Percentiles rank a stretch among this genome's conserved stretches.
Evolutionary conservation across 2,888 invertebrate species (phyloP).

Genomic region (Oasisia sp.): DNA sequence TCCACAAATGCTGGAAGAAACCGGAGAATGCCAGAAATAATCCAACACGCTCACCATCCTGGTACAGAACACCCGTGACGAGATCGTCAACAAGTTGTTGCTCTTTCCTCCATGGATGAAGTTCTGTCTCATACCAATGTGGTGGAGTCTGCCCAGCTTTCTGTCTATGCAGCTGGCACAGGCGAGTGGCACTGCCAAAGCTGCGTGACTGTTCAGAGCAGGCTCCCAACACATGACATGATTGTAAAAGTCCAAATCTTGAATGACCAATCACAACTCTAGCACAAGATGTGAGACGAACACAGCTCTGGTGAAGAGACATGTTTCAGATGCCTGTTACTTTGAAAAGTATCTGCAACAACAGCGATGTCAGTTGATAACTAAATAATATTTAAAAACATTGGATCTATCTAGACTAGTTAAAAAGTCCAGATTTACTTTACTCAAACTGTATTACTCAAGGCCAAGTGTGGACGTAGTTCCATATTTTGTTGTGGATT

Average conservation of each 20-base stretch:
- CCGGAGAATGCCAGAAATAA: not conserved
- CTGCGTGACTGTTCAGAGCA: not conserved
- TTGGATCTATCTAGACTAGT: no score
- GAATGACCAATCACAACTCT: not conserved
- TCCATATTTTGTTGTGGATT: no score
- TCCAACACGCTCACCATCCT: not conserved
- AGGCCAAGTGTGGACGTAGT: no score
- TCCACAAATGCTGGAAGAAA: not conserved
- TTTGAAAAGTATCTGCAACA: not conserved
- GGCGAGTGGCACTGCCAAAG: not conserved
- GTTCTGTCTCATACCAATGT: conserved; percentile 13
- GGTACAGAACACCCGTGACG: not conserved
- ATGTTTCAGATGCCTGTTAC: not conserved
- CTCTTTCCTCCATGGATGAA: not conserved
- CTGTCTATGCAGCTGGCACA: not conserved
- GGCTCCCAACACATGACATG: not conserved
- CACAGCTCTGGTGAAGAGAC: not conserved
- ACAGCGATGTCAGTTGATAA: not conserved
- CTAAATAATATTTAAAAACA: not conserved
- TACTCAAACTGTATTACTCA: no score
- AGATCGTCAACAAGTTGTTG: not conserved
- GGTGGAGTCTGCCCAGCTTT: not conserved
- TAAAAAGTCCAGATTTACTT: no score
- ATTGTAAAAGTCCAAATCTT: not conserved
- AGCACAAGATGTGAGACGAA: not conserved